These are phyloP conservation scores for Megaceryle torquata DNA, from an alignment of 2,113 vertebrate genomes.

Conservation along the genomic window DNA sequence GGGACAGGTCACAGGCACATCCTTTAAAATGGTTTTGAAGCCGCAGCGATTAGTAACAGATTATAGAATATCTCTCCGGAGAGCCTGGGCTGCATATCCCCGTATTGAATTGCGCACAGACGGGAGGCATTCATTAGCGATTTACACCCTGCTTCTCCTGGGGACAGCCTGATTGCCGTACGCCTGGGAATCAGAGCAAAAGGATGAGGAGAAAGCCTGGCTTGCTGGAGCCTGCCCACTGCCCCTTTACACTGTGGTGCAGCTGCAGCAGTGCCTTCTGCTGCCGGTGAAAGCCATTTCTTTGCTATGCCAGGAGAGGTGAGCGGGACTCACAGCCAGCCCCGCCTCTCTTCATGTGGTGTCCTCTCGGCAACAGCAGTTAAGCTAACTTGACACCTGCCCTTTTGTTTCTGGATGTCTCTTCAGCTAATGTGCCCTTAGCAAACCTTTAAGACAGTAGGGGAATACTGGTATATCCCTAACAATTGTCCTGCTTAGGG, in stretches of 20 bases:
- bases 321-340: accelerated
- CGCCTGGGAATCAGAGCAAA: neutral
- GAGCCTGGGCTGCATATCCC: neutral
- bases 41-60: neutral
- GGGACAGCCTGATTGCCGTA: neutral
- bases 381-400: neutral
- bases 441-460: neutral
- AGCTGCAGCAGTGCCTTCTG: neutral
- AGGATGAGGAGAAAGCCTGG: neutral
- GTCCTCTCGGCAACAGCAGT: neutral
- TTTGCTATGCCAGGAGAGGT: accelerated
- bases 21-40: neutral
- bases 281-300: accelerated
- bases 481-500: neutral
- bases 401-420: neutral
- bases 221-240: neutral
- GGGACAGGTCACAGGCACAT: neutral
- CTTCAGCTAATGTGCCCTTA: neutral
- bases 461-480: no score
- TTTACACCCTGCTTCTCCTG: neutral
- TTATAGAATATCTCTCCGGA: neutral
- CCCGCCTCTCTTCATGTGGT: neutral
- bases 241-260: accelerated
- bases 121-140: constrained; percentile 10
- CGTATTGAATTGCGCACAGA: neutral